Evolutionary conservation across 2,797 vertebrate species (phyloP).

Genomic region (Gymnocypris eckloni): DNA sequence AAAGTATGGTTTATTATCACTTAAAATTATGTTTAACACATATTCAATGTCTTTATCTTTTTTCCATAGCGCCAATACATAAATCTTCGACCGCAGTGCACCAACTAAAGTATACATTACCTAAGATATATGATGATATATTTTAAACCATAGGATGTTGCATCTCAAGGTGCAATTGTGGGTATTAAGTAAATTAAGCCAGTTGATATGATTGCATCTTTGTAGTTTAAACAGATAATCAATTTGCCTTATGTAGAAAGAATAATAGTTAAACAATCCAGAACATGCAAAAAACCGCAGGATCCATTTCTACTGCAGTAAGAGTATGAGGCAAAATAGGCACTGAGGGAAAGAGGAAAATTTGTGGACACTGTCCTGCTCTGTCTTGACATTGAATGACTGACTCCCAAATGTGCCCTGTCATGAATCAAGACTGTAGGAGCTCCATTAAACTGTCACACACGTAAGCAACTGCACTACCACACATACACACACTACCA

Average conservation of each 20-base stretch:
- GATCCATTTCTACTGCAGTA: not conserved
- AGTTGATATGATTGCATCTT: slow-evolving; percentile 14
- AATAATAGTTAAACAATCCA: slow-evolving; percentile 5
- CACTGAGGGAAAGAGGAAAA: slow-evolving; percentile 19
- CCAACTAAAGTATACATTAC: not conserved
- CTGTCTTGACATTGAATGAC: slow-evolving; percentile 70
- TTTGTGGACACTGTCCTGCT: slow-evolving; percentile 45
- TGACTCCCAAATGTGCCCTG: slow-evolving; percentile 69
- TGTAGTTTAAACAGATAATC: not conserved
- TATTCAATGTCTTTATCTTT: slow-evolving; percentile 3
- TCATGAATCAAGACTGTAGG: slow-evolving; percentile 67
- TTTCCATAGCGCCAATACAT: not conserved
- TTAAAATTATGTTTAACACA: not conserved
- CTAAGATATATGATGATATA: not conserved
- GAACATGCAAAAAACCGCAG: not conserved
- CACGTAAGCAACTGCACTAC: slow-evolving; percentile 19
- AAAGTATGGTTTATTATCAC: not conserved
- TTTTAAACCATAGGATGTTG: not conserved
- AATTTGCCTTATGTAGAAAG: not conserved
- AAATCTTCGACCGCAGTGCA: not conserved
- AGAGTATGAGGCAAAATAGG: not conserved
- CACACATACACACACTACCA: slow-evolving; percentile 6
- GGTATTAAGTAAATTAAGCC: slow-evolving; percentile 10
- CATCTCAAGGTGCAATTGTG: not conserved
- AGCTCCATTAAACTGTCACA: slow-evolving; percentile 63